Conservation (phyloP, 2,797 vertebrate genomes). For the Calcarius lapponicus region DNA sequence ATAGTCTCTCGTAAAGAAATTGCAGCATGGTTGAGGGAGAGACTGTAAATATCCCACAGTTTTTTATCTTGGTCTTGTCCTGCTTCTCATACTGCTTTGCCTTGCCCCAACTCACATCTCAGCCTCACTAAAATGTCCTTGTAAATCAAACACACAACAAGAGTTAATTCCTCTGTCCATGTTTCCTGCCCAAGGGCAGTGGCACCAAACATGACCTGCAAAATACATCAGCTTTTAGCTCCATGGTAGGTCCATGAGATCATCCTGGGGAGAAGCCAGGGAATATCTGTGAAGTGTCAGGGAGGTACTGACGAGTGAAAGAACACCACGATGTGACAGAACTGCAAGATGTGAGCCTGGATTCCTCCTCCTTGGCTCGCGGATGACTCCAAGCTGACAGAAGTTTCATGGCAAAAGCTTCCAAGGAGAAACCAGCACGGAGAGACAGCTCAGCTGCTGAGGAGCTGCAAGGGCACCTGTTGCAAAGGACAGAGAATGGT, state of each 20-base stretch:
- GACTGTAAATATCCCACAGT: neutral
- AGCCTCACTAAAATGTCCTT: neutral
- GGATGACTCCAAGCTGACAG: neutral
- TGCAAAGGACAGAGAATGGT: neutral
- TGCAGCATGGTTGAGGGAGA: neutral
- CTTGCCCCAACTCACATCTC: neutral
- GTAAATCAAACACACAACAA: neutral
- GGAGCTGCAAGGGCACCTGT: neutral
- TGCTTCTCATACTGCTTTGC: neutral
- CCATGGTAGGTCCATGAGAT: neutral
- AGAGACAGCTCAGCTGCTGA: neutral
- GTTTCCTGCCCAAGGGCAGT: fast-evolving
- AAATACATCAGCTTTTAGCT: neutral
- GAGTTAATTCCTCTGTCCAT: neutral
- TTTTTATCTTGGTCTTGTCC: neutral
- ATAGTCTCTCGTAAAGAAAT: neutral
- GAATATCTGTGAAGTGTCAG: neutral
- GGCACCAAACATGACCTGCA: neutral
- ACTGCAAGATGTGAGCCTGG: neutral
- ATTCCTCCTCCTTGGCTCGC: neutral
- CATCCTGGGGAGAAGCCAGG: neutral
- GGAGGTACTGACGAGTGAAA: neutral
- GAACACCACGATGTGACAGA: neutral
- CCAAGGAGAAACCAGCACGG: neutral
- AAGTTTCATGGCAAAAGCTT: constrained; percentile 6